These are phyloP conservation scores for Andrena praecox DNA, from an alignment of 2,888 invertebrate genomes.

Conservation along the genomic window DNA sequence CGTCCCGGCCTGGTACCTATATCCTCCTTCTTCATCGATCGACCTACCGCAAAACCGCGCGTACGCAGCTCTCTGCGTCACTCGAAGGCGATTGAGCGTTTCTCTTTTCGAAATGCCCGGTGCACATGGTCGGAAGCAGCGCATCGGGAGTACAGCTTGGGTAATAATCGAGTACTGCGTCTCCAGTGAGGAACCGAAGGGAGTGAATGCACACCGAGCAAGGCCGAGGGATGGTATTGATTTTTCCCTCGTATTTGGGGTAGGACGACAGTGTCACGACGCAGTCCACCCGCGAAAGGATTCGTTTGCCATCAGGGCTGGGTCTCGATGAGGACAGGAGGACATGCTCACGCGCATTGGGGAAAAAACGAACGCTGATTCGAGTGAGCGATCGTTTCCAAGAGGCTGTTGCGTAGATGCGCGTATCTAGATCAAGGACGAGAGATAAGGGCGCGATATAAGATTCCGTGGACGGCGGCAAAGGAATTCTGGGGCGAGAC, in stretches of 20 bases:
- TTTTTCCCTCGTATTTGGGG: conserved; percentile 76
- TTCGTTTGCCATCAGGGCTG: conserved; percentile 42
- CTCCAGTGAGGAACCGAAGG: neutral
- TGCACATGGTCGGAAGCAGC: neutral
- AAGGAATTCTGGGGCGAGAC: conserved; percentile 1
- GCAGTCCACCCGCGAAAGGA: conserved; percentile 58
- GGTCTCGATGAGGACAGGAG: too few relatives aligned
- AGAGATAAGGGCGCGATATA: conserved; percentile 7
- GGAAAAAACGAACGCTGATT: conserved; percentile 1
- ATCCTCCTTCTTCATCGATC: conserved; percentile 41
- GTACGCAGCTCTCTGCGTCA: conserved; percentile 2
- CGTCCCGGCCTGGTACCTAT: neutral
- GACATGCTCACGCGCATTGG: conserved; percentile 22
- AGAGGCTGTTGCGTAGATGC: conserved; percentile 7
- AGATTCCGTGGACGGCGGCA: neutral
- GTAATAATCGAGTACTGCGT: neutral
- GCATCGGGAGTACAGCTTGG: conserved; percentile 2
- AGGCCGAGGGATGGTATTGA: conserved; percentile 69
- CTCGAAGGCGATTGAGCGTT: conserved; percentile 15
- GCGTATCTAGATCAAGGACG: conserved; percentile 38
- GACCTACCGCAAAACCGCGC: conserved; percentile 57
- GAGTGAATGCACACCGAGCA: conserved; percentile 40
- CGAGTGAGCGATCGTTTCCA: conserved; percentile 38
- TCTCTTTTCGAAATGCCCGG: neutral
- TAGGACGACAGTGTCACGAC: conserved; percentile 75